phyloP scores from a whole-genome alignment of 2,888 invertebrate genomes.

The Branchinecta sandiegonensis region DNA sequence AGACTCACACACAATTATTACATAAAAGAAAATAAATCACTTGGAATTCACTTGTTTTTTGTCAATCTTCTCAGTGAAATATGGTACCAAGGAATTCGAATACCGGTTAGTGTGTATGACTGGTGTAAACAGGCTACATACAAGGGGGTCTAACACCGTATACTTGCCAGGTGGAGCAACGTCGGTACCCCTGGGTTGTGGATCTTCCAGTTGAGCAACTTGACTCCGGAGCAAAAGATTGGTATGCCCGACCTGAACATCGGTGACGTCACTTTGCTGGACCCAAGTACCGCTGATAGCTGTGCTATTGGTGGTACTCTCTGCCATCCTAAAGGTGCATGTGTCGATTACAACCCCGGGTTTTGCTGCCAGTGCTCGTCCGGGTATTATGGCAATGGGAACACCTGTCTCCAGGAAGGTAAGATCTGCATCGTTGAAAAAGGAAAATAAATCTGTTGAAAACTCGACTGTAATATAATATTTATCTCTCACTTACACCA shows the following conservation, averaged over 20 bases:
- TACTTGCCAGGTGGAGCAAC: background rate
- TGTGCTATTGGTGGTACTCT: conserved; percentile 43
- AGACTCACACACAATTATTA: no score
- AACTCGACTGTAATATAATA: no score
- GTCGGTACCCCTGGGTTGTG: background rate
- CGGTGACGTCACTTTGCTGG: conserved; percentile 42
- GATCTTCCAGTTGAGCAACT: background rate
- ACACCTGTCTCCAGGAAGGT: conserved; percentile 66
- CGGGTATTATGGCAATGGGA: conserved; percentile 86
- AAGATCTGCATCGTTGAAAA: conserved; percentile 23
- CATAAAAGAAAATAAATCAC: no score
- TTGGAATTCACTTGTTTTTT: no score
- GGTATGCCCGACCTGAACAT: conserved; percentile 1
- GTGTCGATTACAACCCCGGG: conserved; percentile 64
- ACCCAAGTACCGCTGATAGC: conserved; percentile 23
- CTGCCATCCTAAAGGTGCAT: conserved; percentile 67
- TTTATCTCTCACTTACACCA: background rate
- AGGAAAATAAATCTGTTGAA: no score
- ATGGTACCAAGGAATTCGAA: no score
- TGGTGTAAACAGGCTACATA: no score
- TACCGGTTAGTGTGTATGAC: no score
- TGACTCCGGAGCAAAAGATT: background rate
- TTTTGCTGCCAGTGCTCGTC: conserved; percentile 72
- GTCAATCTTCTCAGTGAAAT: no score
- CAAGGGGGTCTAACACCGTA: background rate